A percentile compares a stretch with the other conserved stretches of the same genome.
These are phyloP conservation scores for Pocillopora meandrina DNA, from an alignment of 92 coral and sea anemone species.

Conservation along the genomic window DNA sequence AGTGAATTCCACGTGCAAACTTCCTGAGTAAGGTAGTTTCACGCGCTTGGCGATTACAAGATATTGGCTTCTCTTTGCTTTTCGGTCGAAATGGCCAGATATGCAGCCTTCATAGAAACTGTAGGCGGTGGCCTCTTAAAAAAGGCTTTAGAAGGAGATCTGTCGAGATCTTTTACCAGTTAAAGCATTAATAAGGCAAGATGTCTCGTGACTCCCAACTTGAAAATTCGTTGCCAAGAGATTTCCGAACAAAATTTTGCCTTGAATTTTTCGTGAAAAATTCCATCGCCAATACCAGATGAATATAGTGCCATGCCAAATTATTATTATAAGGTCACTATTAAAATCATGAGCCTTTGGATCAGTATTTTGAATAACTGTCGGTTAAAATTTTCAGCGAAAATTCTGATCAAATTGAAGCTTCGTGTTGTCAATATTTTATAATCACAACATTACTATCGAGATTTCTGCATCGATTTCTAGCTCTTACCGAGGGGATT, in stretches of 20 bases:
- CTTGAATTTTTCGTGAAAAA: not conserved
- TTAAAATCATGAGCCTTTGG: no score
- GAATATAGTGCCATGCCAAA: not conserved
- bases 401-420: not conserved
- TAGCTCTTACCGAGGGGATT: not conserved
- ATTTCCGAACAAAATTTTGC: conserved; percentile 1
- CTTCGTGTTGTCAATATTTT: not conserved
- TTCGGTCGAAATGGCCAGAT: conserved; percentile 1
- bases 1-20: conserved; percentile 26
- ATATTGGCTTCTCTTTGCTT: conserved; percentile 4
- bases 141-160: conserved; percentile 11
- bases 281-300: conserved; percentile 10
- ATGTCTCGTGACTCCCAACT: conserved; percentile 4
- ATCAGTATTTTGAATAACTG: not conserved
- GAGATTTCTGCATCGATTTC: not conserved
- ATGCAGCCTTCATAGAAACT: not conserved
- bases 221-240: conserved; percentile 29
- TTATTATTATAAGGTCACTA: no score
- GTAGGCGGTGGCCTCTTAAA: not conserved
- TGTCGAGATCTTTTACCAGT: not conserved
- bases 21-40: not conserved
- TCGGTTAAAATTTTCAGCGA: not conserved
- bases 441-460: not conserved
- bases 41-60: not conserved
- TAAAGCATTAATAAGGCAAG: not conserved